Conservation (phyloP, 92 coral and sea anemone species). For the Epizoanthus ramosus region DNA sequence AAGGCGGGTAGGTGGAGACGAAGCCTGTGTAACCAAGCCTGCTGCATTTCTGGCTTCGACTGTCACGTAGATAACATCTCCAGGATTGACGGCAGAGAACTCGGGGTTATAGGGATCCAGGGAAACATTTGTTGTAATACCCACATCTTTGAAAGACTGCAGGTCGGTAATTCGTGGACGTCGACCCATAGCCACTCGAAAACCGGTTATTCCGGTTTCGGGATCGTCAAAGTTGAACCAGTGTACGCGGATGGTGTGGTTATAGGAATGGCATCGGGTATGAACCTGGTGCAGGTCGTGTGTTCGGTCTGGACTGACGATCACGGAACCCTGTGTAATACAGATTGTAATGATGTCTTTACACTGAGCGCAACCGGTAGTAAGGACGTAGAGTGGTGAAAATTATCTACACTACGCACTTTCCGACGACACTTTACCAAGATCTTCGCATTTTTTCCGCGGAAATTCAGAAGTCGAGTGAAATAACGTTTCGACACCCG, state of each 20-base stretch:
- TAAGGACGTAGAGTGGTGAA: too few relatives aligned
- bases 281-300: too few relatives aligned
- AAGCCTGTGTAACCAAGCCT: conserved; percentile 62
- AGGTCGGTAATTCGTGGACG: conserved; percentile 52
- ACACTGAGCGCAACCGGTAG: too few relatives aligned
- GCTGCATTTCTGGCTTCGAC: conserved; percentile 84
- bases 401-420: too few relatives aligned
- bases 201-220: conserved; percentile 77
- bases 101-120: conserved; percentile 45
- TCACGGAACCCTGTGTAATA: conserved; percentile 73
- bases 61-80: conserved; percentile 71
- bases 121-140: conserved; percentile 57
- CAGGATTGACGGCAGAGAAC: conserved; percentile 60
- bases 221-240: conserved; percentile 83
- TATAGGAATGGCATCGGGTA: conserved; percentile 81
- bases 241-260: conserved; percentile 83
- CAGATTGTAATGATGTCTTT: too few relatives aligned
- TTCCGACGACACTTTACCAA: too few relatives aligned
- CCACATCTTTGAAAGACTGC: conserved; percentile 57
- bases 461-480: too few relatives aligned
- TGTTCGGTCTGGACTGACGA: conserved; percentile 81
- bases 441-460: too few relatives aligned
- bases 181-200: conserved; percentile 75
- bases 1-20: conserved; percentile 85
- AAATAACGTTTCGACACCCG: too few relatives aligned